Evolutionary conservation across 2,113 vertebrate species (phyloP).

Genomic region (Macrotis lagotis): DNA sequence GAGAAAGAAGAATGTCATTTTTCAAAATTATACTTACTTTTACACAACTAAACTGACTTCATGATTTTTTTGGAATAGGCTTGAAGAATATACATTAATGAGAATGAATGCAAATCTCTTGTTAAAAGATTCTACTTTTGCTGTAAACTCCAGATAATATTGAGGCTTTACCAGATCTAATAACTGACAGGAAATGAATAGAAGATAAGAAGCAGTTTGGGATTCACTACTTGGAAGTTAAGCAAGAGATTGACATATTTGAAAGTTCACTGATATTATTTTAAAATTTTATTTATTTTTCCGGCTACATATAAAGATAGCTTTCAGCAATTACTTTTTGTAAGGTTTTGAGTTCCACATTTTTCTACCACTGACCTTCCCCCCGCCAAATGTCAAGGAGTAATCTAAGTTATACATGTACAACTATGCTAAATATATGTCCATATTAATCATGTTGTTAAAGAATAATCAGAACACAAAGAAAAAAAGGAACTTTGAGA

Average conservation of each 20-base stretch:
- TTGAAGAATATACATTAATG: neutral
- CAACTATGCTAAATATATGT: too few species aligned
- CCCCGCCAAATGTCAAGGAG: too few species aligned
- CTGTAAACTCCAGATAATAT: neutral
- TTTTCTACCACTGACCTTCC: too few species aligned
- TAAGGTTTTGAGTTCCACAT: too few species aligned
- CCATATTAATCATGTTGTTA: too few species aligned
- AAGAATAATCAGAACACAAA: too few species aligned
- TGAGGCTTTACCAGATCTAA: neutral
- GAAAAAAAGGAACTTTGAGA: too few species aligned
- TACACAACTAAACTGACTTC: neutral
- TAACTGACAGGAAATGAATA: neutral
- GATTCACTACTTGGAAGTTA: neutral
- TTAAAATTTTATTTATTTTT: too few species aligned
- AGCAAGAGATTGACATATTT: neutral
- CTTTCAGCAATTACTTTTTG: too few species aligned
- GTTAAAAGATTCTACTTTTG: slow-evolving; percentile 29
- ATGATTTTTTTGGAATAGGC: neutral
- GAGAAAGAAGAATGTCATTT: neutral
- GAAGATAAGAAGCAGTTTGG: neutral
- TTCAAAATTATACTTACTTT: neutral
- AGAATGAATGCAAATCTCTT: slow-evolving; percentile 13
- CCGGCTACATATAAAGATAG: too few species aligned
- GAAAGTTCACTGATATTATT: neutral
- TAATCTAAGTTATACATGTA: too few species aligned